These are phyloP conservation scores for Drosophila ambigua DNA, from an alignment of 1,140 invertebrate species.

Conservation along the genomic window DNA sequence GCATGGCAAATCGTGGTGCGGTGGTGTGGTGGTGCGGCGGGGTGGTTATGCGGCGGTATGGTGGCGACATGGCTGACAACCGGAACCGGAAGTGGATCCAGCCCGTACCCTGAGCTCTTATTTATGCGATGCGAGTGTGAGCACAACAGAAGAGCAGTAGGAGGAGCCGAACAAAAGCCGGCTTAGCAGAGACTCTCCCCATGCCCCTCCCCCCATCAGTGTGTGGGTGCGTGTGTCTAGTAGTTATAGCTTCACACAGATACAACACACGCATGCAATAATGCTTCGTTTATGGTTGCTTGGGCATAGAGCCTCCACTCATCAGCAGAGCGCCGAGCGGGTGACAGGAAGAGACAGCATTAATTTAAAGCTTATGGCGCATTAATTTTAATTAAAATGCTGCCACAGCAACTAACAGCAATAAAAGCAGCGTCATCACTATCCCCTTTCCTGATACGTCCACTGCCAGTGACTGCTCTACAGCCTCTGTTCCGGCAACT, in stretches of 20 bases:
- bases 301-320: constrained; percentile 21
- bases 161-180: constrained; percentile 13
- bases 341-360: constrained; percentile 35
- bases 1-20: constrained; percentile 1
- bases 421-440: constrained; percentile 39
- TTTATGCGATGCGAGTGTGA: constrained; percentile 50
- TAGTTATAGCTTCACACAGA: constrained; percentile 12
- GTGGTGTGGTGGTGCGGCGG: background rate
- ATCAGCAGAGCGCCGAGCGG: no score
- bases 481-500: constrained; percentile 4
- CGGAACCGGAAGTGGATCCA: constrained; percentile 10
- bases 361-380: constrained; percentile 66
- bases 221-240: background rate
- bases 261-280: constrained; percentile 26
- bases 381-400: constrained; percentile 74
- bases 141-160: constrained; percentile 7
- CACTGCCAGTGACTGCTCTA: background rate
- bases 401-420: constrained; percentile 42
- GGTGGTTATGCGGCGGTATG: background rate
- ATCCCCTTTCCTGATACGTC: background rate
- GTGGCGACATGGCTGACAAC: constrained; percentile 28
- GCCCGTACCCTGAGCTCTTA: constrained; percentile 41
- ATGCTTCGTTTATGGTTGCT: constrained; percentile 41
- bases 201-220: no score
- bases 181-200: constrained; percentile 25